These are phyloP conservation scores for Drosophila ambigua DNA, from an alignment of 1,140 invertebrate species.

Conservation along the genomic window DNA sequence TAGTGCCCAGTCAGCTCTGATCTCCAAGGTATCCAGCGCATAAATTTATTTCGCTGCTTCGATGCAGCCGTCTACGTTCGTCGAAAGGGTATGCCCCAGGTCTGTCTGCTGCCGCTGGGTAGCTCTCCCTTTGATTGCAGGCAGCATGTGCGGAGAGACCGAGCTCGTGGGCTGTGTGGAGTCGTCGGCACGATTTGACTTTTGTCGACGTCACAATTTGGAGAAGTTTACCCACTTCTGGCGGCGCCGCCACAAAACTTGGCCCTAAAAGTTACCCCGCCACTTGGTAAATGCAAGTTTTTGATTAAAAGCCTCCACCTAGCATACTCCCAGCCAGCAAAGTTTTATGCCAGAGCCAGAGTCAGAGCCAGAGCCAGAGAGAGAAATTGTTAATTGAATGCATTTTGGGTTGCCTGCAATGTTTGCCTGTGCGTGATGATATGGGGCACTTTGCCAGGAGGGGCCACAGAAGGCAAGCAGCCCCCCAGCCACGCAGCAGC, in stretches of 20 bases:
- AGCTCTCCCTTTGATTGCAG: neutral
- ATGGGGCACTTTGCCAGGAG: conserved; percentile 50
- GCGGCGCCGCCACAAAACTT: conserved; percentile 55
- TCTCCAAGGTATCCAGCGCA: neutral
- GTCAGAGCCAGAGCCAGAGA: conserved; percentile 25
- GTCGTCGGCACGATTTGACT: conserved; percentile 69
- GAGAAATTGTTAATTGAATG: conserved; percentile 78
- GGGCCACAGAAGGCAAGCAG: conserved; percentile 1
- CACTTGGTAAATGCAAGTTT: conserved; percentile 72
- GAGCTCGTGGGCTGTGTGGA: conserved; percentile 7
- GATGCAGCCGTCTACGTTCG: neutral
- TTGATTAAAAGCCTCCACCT: conserved; percentile 70
- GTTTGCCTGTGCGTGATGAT: conserved; percentile 62
- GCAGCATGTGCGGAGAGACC: conserved; percentile 19
- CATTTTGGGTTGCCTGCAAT: conserved; percentile 59
- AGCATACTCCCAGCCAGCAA: conserved; percentile 28
- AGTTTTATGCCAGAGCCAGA: conserved; percentile 41
- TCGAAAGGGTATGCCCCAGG: too few relatives aligned
- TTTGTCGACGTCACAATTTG: conserved; percentile 76
- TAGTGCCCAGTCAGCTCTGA: neutral
- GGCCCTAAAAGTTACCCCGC: conserved; percentile 59
- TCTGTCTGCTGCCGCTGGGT: too few relatives aligned
- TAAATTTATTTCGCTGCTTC: neutral
- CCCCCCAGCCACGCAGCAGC: neutral
- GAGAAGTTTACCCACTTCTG: conserved; percentile 61